Evolutionary conservation across 2,888 invertebrate genomes (phyloP), one percentile per base, ranked within the genome.

Genomic region (Meloe dianella): DNA sequence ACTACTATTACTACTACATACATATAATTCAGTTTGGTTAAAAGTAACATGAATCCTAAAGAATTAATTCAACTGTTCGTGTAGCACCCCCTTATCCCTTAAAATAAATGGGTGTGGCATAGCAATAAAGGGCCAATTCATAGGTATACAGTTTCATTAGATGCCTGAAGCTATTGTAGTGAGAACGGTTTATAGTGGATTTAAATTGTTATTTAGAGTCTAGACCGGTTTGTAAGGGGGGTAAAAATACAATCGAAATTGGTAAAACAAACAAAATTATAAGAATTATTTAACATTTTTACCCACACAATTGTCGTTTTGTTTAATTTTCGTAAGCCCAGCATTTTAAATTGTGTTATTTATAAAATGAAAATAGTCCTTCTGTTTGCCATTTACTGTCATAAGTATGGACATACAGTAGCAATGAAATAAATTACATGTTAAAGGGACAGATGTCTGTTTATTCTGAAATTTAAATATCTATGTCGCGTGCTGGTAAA

Each of bases 401-500:
- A 58, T 17, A 14, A 29, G 30, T 30, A 35, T 35, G 58, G 24
- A 20, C 20, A 24, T 57, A 14, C 7, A 29, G 22, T 58, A 58
- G 27, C 32, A 29, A 27, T 24, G 32, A 58, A 58, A 58, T 58
- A n/a, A 58, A 58, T 58, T 58, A 58, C 14, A 58, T n/a, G 17
- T 17, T 58, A 20, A 35, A 14, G 29, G 32, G 29, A 58, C 58
- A 58, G 58, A 32, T 35, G 58, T 58, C 58, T 58, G 58, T 58
- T 57, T 57, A 58, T 35, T 35, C 58, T 30, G 58, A 58, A 58
- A 58, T 58, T 58, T 58, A 58, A 58, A 58, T 58, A 58, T 58
- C 58, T 58, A 27, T 57, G 64, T 64, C 64, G 64, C 64, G 64
- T 64, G 64, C 59, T 59, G 8, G 59, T 30, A 51, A 54, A 54